Evolutionary conservation across 2,888 invertebrate species (phyloP), one percentile per base, ranked within the genome.

Genomic region (Plutella xylostella): DNA sequence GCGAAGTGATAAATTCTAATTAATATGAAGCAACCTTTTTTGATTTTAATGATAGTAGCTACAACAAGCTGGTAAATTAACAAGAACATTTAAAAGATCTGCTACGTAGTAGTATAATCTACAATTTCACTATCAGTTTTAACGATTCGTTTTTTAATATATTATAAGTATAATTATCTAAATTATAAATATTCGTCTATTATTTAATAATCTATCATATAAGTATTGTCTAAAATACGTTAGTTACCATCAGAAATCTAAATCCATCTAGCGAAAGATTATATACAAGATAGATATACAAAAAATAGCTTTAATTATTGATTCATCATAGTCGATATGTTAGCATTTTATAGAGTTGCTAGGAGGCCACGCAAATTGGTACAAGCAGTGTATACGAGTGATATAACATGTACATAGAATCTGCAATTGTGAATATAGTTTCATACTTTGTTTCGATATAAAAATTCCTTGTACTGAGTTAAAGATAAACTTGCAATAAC

Each of bases 181-280:
- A 28, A 28, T 3, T 28, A n/a, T 28, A 39, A 22, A 17, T 19
- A 25, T 41, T 25, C n/a, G 21, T 25, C 9, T 30, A 12, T 19
- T 30, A 30, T 18, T 18, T 28, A 15, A 38, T 14, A 12, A 19
- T 20, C n/a, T 21, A 38, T 14, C n/a, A 25, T 15, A 15, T 31
- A 41, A 76, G 74, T 78, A 78, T 78, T 78, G 78, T 79, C 77
- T 78, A 77, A 69, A 67, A 71, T 71, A 76, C 70, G 68, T 71
- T 66, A 19, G 55, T 64, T 63, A 58, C 51, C 53, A 55, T 57
- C 62, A 68, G 60, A 63, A 63, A 55, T 60, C 58, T 63, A 54
- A 42, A 42, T 33, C 52, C 58, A 61, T 60, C 72, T 73, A 76
- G 76, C 71, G 63, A 71, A 62, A 70, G 67, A 65, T 67, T 68